Base-by-base conservation (phyloP, 2,797 vertebrate genomes). In the Myoxocephalus aenaeus region DNA sequence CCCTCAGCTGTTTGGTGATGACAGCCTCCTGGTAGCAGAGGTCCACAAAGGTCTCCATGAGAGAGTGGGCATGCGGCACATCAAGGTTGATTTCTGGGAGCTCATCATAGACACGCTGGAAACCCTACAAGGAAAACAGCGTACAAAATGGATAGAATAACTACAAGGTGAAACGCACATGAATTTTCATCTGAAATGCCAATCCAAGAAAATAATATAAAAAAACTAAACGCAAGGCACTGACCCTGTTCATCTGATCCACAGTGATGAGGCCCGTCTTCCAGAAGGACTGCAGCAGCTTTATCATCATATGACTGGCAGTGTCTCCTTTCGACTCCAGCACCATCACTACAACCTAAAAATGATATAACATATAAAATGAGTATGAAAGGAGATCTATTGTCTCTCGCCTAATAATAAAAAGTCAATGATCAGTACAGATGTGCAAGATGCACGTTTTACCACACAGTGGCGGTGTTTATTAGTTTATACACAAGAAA, bases 191-290 rank as follows among this genome's bases (percentile, higher is more conserved):
- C 5, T 18, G 27, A 64, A 11, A 42, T 44, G 25, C 40, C 27
- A 29, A 46, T 29, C 2, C 29, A 18, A 42, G 3, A 42, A 44
- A 46, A 17, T 29, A 12, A 29, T 27, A 27, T 0, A 29, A 0
- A 63, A 29, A 42, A 44, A 9, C 10, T 2, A 63, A 34, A 29
- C 2, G 3, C 1, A 27, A 64, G 5, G 13, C 13, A 69, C 92
- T 67, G 68, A 96, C 96, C 92, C 96, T 91, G 91, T 97, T 96
- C 96, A 97, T 97, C 92, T 97, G 96, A 90, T 97, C 96, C 90
- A 97, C 92, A 17, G 96, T 97, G 88, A 97, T 94, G 67, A 97
- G 94, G 27, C 95, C 96, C 0, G 92, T 95, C 86, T 96, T 95
- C 96, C 96, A 96, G 67, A 97, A 95, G 73, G 95, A 93, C 90